Base-by-base conservation (phyloP, 2,888 invertebrate species). In the Argyresthia goedartella region DNA sequence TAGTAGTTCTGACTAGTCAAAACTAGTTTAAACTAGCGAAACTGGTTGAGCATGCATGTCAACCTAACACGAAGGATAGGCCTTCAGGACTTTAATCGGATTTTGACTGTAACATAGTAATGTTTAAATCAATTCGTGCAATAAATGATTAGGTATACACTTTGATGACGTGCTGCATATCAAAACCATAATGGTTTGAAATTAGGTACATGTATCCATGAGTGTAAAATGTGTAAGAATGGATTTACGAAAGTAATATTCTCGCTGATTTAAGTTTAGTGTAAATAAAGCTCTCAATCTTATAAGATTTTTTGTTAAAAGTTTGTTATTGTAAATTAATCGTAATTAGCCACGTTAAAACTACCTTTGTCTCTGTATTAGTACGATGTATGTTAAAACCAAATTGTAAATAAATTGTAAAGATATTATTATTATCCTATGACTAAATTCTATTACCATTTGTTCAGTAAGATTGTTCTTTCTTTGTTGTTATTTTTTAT, bases 381-480 rank as follows among this genome's bases (percentile, higher is more conserved):
- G 79, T 80, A 79, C 13, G 11, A 47, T 25, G 11, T 84, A 82
- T 78, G 81, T 84, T 84, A 76, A 79, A 76, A 85, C 84, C 84
- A 85, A 81, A 84, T 76, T 86, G 85, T 85, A 85, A 79, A 86
- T 85, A 84, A 53, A 62, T 68, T 84, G 85, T 85, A 85, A 81
- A 85, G 84, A 84, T 86, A 86, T 86, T 85, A 85, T 78, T 76
- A 76, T 36, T 52, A 35, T 25, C 15, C 67, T 74, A 66, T 78
- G 77, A 80, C 74, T 81, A 84, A 80, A 82, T 78, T 80, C 79
- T 85, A 85, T 85, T 86, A 85, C 85, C 85, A 86, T 82, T 84
- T 67, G 79, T 84, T 81, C 68, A 74, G 81, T 81, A 81, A 73
- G 71, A 79, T 82, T 82, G 82, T 86, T 84, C 82, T 73, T 77